Evolutionary conservation across 1,140 invertebrate species (phyloP), one percentile per base, ranked within the genome.

Genomic region (Venturia canescens): DNA sequence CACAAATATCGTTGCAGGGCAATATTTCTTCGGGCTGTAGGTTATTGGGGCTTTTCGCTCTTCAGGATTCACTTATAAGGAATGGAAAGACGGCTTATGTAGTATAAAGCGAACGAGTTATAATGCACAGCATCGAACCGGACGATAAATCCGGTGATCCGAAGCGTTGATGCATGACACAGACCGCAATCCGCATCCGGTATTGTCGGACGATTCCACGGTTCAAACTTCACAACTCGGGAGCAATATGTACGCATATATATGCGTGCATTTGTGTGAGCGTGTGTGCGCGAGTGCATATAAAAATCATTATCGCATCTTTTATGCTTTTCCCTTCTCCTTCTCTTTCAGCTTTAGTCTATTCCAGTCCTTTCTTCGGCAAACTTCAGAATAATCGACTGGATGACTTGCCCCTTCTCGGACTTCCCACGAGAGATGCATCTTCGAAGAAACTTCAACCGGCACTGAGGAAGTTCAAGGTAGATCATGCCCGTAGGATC

Each of bases 101-200:
- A 27, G 23, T 26, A 66, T 66, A 66, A 9, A 13, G 60, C 23
- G 60, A 29, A 23, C 60, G 60, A 23, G 60, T n/a, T 66, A 66
- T 66, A 66, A 66, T 66, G 21, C 29, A 80, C 27, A 13, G 38
- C 23, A 86, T 80, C 79, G 83, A 80, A 84, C 83, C 84, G 82
- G 81, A 84, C 75, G 78, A 74, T 83, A 79, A 86, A 83, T 72
- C 81, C 78, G 79, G 82, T 82, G 84, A 86, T 83, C 83, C 82
- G 82, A 86, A 86, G 83, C 86, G 84, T 81, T 87, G 89, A 89
- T 91, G 90, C 90, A 90, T 90, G 89, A 87, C 90, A 90, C 84
- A 89, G 89, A 91, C 90, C 90, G 89, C 90, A 91, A 87, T 91
- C 90, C 90, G 90, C 90, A 91, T 91, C 90, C 90, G 90, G 90